Conservation (phyloP, 2,113 vertebrate genomes). For the Motacilla alba region DNA sequence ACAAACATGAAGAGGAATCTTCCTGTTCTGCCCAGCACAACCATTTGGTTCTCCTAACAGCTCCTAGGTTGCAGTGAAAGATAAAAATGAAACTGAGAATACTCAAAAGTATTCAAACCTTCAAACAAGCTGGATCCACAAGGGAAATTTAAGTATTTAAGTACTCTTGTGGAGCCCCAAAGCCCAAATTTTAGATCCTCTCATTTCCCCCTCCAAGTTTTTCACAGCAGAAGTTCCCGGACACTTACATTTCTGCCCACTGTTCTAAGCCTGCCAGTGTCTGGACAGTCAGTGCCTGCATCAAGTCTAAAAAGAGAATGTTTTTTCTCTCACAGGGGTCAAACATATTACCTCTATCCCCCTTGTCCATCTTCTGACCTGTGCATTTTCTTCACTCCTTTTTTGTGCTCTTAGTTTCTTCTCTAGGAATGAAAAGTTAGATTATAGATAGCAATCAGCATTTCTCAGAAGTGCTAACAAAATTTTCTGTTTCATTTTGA, state of each 20-base stretch:
- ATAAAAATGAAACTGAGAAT: neutral
- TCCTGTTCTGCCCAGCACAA: neutral
- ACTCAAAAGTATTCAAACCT: neutral
- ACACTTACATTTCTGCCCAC: neutral
- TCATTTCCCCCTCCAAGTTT: neutral
- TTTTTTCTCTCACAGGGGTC: neutral
- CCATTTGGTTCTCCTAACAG: neutral
- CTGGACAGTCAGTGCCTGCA: neutral
- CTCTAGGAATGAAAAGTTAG: neutral
- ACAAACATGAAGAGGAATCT: neutral
- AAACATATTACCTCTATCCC: neutral
- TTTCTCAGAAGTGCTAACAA: neutral
- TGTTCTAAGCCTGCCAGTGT: neutral
- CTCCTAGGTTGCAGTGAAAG: neutral
- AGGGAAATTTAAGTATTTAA: neutral
- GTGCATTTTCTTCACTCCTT: neutral
- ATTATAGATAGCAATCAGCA: neutral
- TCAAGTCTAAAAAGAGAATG: neutral
- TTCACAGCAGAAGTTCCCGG: neutral
- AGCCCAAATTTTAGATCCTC: neutral
- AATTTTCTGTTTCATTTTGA: neutral
- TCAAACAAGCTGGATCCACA: neutral
- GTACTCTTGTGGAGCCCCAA: rapidly evolving
- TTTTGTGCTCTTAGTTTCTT: neutral
- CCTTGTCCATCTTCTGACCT: neutral